phyloP scores from a whole-genome alignment of 2,113 vertebrate species.

The Channa maculata region DNA sequence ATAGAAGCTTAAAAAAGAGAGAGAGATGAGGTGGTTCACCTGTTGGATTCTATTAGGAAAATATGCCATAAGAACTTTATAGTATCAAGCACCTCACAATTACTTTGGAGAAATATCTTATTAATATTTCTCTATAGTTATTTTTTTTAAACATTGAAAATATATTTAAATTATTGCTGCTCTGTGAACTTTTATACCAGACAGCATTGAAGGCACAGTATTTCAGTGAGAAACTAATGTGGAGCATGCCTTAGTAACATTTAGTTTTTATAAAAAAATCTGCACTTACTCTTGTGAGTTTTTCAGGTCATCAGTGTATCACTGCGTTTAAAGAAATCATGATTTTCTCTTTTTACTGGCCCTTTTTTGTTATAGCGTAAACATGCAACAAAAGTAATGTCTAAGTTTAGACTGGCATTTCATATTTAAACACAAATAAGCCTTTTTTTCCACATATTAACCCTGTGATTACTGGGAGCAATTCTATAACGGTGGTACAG shows the following conservation, averaged over 20 bases:
- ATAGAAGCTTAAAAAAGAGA: constrained; percentile 55
- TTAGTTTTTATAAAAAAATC: neutral
- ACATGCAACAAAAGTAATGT: neutral
- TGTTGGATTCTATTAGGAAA: constrained; percentile 28
- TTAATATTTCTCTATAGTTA: constrained; percentile 7
- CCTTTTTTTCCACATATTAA: neutral
- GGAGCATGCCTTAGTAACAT: no score
- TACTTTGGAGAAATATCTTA: neutral
- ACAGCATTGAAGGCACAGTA: no score
- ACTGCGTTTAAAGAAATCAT: neutral
- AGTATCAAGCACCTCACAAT: constrained; percentile 5
- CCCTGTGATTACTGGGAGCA: neutral
- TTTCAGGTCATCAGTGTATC: neutral
- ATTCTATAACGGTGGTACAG: neutral
- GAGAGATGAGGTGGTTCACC: constrained; percentile 25
- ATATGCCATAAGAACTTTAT: constrained; percentile 6
- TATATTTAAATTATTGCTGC: no score
- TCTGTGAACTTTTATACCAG: no score
- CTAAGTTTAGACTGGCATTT: neutral
- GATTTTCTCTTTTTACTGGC: neutral
- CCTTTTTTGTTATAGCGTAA: neutral
- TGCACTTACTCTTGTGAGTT: neutral
- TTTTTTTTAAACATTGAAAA: neutral
- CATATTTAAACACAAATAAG: neutral
- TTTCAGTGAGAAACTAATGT: no score